Evolutionary conservation across 2,113 vertebrate genomes (phyloP), one percentile per base, ranked within the genome.

Genomic region (Bujurquina vittata): DNA sequence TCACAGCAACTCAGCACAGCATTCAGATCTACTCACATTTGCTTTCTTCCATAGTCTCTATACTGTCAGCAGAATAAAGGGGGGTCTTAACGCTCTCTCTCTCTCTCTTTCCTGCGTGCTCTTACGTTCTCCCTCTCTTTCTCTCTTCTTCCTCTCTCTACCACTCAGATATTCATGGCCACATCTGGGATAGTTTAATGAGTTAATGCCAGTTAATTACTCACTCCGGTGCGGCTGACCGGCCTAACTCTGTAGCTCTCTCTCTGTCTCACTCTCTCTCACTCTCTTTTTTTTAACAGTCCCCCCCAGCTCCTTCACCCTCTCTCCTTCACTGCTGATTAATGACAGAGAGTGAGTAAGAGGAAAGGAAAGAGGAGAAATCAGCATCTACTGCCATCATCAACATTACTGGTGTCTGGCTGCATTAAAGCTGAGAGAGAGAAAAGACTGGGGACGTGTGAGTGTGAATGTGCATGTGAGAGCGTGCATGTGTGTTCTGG

Each of bases 171-270:
- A 95, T 95, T 95, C 94, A 93, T 88, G 91, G 87, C 88, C 94
- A 95, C 94, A 95, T 95, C 94, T 96, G 94, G 94, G 94, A 94
- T 93, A 93, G 89, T 95, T 95, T 95, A 95, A 96, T 95, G 94
- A 94, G 93, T 95, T 95, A 95, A 95, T 95, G 91, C 93, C 94
- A 93, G 91, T 95, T 95, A 95, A 96, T 95, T 95, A 96, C 94
- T 95, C 93, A 95, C 92, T 93, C 80, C 74, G 88, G 89, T 94
- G 93, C 88, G 83, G 88, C 89, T 90, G 91, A 94, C 88, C 86
- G 84, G 92, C 92, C 92, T 92, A 93, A 93, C 90, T 90, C 91
- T 72, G 54, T 69, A 29, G 56, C 56, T 81, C 74, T 80, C 74
- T 67, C 75, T 69, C 67, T 79, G 12, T 59, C 63, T 69, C 59